Conservation (phyloP, 2,888 invertebrate genomes). For the Neoascia interrupta region DNA sequence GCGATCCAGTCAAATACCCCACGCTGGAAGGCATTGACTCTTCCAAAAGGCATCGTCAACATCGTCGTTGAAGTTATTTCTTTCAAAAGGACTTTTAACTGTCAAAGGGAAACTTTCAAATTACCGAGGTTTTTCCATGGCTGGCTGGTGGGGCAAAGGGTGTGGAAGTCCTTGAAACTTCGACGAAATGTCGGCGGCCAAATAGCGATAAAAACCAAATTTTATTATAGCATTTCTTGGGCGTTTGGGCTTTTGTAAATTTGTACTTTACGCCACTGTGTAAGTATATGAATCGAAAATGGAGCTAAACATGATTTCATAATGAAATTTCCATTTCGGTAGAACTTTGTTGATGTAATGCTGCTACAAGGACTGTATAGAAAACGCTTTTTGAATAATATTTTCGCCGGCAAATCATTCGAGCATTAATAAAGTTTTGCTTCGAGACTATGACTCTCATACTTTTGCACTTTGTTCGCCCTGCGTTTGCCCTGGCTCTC, state of each 20-base stretch:
- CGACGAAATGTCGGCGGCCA: slow-evolving; percentile 27
- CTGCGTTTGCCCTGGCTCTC: no score
- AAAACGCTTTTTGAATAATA: slow-evolving; percentile 33
- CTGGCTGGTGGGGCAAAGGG: background rate
- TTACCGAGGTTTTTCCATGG: slow-evolving; percentile 2
- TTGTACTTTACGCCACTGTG: background rate
- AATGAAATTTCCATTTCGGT: slow-evolving; percentile 26
- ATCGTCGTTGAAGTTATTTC: background rate
- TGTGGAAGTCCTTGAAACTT: slow-evolving; percentile 39
- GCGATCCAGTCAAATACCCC: slow-evolving; percentile 21
- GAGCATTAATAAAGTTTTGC: slow-evolving; percentile 52
- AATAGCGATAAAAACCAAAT: slow-evolving; percentile 40
- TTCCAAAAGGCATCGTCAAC: slow-evolving; percentile 3
- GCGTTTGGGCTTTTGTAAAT: slow-evolving; percentile 1
- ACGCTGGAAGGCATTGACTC: background rate
- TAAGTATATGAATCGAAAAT: slow-evolving; percentile 15
- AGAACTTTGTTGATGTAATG: no score
- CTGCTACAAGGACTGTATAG: background rate
- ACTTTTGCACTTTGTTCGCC: no score
- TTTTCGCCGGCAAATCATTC: slow-evolving; percentile 34
- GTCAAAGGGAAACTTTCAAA: slow-evolving; percentile 44
- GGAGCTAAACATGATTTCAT: slow-evolving; percentile 34
- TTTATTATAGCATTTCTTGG: slow-evolving; percentile 37
- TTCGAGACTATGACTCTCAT: slow-evolving; percentile 38
- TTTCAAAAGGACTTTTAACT: slow-evolving; percentile 36